Evolutionary conservation across 2,113 vertebrate genomes (phyloP), one percentile per base, ranked within the genome.

Genomic region (Nycticryphes semicollaris): DNA sequence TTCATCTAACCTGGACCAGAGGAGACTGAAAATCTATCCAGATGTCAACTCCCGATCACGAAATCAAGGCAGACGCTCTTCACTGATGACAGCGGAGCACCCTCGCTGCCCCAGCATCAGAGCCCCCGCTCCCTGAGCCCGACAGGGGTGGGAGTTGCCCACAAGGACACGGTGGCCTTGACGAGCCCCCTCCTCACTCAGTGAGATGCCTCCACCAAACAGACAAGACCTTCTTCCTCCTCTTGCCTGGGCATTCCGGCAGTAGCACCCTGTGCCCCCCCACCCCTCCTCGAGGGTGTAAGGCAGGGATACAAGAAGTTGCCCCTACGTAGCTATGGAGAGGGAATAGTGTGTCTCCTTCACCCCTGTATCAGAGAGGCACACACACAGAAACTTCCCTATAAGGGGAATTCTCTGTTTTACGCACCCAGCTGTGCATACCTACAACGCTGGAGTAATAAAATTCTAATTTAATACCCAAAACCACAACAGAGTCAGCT

Each of bases 1-100:
- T 96, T 68, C 93, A 76, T 87, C 88, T 83, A 12, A 59, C 74
- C 62, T 37, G 74, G 92, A 50, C 85, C 83, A 63, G 74, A 76
- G 62, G 22, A 93, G 86, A 92, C 85, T 89, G 88, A 91, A 92
- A 93, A 96, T 91, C 90, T 9, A 87, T 93, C 37, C 54, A 37
- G 66, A n/a, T 45, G 93, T 93, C 90, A 89, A 4, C n/a, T 74
- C 63, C 90, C 59, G 88, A 37, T 48, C 76, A 51, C 3, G 1
- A 56, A 73, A 84, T n/a, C 39, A n/a, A 27, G 16, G 91, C 84
- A 59, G 63, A 22, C 1, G 1, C 75, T 53, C 39, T 6, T 22
- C 7, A 1, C 37, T 0, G 18, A 10, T 17, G 70, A 43, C 90
- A 81, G 80, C 51, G 3, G 6, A 0, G 22, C 4, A 2, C 50